Evolutionary conservation across 1,140 invertebrate genomes (phyloP), one percentile per base, ranked within the genome.

Genomic region (Solenopsis invicta): DNA sequence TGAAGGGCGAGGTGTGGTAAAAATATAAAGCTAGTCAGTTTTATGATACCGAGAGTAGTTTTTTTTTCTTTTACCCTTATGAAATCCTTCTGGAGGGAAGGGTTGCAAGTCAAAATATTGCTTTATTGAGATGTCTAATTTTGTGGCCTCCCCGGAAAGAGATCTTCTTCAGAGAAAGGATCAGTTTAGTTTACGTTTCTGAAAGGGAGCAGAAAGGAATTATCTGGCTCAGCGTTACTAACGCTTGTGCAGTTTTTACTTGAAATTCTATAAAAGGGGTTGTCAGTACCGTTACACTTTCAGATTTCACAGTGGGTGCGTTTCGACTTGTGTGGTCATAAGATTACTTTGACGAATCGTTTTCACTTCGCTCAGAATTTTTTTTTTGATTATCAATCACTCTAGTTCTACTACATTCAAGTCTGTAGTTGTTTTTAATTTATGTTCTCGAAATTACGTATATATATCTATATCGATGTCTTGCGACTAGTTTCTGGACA

Each of bases 51-150:
- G 8, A 41, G 50, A 59, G 29, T 74, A 76, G 71, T 91, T 93
- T 93, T 67, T 93, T 93, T 94, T 91, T 93, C 93, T 67, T 93
- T 93, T 94, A 93, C 89, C 92, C 91, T 93, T 93, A 82, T 77
- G 34, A 88, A 82, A 85, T 89, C 66, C 76, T 74, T 18, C 41
- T 41, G 24, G n/a, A n/a, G 29, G 74, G 90, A 91, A 92, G 88
- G 91, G 89, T 86, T 59, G 6, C 72, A 85, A 91, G 90, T 93
- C 92, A 94, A 93, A 93, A 94, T 94, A 94, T 94, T 94, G 86
- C 92, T 95, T 95, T 94, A 94, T 94, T 93, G 91, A 91, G 84
- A 89, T 62, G 64, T 54, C 61, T 86, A 90, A 92, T 90, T 82
- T 90, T 87, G 62, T 89, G 88, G 74, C 84, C 81, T 84, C 62